Conservation (phyloP, 2,113 vertebrate genomes). For the Drymodes brunneopygia region DNA sequence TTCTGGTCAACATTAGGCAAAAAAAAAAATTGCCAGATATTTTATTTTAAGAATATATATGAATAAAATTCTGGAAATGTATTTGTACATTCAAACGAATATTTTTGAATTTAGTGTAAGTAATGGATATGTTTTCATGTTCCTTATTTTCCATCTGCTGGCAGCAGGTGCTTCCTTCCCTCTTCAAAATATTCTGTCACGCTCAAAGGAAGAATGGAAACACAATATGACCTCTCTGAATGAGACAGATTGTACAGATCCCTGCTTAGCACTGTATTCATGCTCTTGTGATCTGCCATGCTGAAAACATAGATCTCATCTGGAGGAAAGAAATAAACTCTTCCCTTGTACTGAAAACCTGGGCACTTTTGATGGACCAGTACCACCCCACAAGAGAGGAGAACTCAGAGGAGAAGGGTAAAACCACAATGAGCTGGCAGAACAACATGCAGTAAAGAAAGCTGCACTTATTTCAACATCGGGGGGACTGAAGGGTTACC, state of each 20-base stretch:
- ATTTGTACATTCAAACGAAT: background rate
- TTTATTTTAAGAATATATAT: background rate
- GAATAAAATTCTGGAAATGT: background rate
- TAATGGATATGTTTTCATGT: background rate
- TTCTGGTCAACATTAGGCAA: background rate
- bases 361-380: background rate
- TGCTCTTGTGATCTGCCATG: background rate
- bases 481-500: background rate
- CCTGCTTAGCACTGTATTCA: background rate
- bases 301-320: background rate
- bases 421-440: background rate
- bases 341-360: background rate
- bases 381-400: background rate
- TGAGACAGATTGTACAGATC: background rate
- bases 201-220: background rate
- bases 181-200: background rate
- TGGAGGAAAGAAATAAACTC: background rate
- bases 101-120: background rate
- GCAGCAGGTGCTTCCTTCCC: background rate
- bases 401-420: background rate
- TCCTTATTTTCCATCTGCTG: background rate
- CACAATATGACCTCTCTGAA: background rate
- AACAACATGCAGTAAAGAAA: background rate
- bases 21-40: background rate
- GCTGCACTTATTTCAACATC: background rate